These are phyloP conservation scores for Malacoraja senta DNA, from an alignment of 2,797 vertebrate species.

Conservation along the genomic window DNA sequence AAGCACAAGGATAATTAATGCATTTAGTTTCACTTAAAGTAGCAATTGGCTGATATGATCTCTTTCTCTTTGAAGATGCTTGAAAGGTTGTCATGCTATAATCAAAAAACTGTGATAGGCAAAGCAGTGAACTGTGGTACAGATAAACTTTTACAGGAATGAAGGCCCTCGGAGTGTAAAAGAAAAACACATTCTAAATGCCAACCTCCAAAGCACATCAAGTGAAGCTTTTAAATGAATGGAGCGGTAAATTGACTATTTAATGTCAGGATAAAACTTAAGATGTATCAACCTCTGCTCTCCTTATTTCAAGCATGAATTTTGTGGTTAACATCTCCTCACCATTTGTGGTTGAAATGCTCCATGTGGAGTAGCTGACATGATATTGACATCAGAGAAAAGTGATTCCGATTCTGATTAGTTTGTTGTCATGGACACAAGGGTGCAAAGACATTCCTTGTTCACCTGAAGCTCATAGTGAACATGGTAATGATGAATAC, in stretches of 20 bases:
- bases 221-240: background rate
- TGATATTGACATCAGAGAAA: background rate
- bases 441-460: too few species aligned
- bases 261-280: background rate
- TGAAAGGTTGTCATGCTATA: background rate
- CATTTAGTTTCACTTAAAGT: background rate
- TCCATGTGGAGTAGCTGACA: background rate
- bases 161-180: background rate
- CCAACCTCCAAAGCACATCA: constrained; percentile 13
- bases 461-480: too few species aligned
- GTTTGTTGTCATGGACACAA: too few species aligned
- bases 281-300: background rate
- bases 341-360: background rate
- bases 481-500: too few species aligned
- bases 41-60: background rate
- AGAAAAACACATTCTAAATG: background rate
- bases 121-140: constrained; percentile 18
- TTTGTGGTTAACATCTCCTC: background rate
- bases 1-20: constrained; percentile 3
- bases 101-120: background rate
- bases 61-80: background rate
- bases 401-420: too few species aligned
- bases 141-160: background rate
- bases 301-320: background rate
- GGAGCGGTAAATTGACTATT: background rate